Base-by-base conservation (phyloP, 2,888 invertebrate species). In the Ormyrus pomaceus region DNA sequence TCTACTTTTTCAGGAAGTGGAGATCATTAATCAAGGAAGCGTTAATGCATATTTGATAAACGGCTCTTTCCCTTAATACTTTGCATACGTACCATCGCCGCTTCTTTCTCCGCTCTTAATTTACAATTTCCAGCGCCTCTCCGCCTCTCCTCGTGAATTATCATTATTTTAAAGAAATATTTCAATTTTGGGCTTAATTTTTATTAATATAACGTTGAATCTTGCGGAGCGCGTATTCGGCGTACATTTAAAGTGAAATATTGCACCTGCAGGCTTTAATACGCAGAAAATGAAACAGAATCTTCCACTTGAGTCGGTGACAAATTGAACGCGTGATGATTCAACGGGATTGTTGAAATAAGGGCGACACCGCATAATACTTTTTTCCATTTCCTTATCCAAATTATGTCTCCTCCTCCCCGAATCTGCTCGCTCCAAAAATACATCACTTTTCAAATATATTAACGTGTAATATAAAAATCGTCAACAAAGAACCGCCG, bases 291-390 rank as follows among this genome's bases (percentile, higher is more conserved):
- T 62, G 76, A 64, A 65, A 70, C 65, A 50, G 55, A 64, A 80
- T 70, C 64, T 77, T 70, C 77, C 65, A 34, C 77, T 83, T 83
- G 82, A 87, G 84, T 82, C 85, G 81, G 82, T 88, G 88, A 89
- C 86, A 88, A 89, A 89, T 89, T 89, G 89, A 86, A 88, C 81
- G 87, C 86, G 86, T 85, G 87, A 89, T 86, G 87, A 89, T 87
- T 87, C 87, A 85, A 82, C 85, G 85, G 87, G 87, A 88, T 88
- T 86, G 84, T 82, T 83, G 85, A 86, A 88, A 89, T 87, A 86
- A 86, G 85, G 83, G 83, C 19, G 83, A 83, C 83, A 81, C 82
- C 83, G 83, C 84, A 82, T 76, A 62, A 73, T 50, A 13, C 64
- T 55, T 9, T 58, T 64, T 71, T 51, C 10, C 46, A 70, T 70